Percentiles rank a stretch among this genome's conserved stretches.
phyloP scores from a whole-genome alignment of 2,797 vertebrate species.

The Chlorospingus flavigularis region DNA sequence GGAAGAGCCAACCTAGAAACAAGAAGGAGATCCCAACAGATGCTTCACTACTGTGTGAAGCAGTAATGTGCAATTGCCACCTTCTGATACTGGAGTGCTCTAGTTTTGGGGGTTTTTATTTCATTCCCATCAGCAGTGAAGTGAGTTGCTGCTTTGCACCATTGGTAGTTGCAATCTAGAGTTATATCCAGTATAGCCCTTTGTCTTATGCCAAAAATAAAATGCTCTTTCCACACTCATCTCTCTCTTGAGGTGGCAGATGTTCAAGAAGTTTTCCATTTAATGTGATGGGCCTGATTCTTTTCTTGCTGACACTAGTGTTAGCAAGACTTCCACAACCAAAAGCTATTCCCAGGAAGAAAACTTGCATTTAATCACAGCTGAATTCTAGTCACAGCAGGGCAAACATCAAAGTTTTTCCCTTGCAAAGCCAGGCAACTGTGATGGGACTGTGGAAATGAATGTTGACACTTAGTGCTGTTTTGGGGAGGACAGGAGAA shows the following conservation, averaged over 20 bases:
- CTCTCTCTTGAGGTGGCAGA: neutral
- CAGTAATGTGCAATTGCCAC: neutral
- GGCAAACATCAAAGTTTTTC: neutral
- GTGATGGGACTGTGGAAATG: conserved; percentile 33
- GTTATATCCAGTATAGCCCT: neutral
- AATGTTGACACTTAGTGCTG: neutral
- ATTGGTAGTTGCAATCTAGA: neutral
- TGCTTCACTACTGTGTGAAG: neutral
- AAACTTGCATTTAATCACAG: neutral
- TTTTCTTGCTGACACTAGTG: neutral
- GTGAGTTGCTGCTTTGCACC: neutral
- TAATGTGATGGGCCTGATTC: conserved; percentile 13
- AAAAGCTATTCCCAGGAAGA: neutral
- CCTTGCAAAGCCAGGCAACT: neutral
- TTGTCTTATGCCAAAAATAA: conserved; percentile 24
- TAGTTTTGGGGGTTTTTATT: neutral
- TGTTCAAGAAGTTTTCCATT: conserved; percentile 25
- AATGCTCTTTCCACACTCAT: neutral
- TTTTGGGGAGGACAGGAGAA: neutral
- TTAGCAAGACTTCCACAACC: conserved; percentile 6
- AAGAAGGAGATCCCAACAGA: neutral
- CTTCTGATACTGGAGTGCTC: neutral
- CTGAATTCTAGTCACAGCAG: neutral
- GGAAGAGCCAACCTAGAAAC: neutral
- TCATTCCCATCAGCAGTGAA: neutral